These are phyloP conservation scores for Trypoxylon attenuatum DNA, from an alignment of 2,888 invertebrate genomes.

Conservation along the genomic window DNA sequence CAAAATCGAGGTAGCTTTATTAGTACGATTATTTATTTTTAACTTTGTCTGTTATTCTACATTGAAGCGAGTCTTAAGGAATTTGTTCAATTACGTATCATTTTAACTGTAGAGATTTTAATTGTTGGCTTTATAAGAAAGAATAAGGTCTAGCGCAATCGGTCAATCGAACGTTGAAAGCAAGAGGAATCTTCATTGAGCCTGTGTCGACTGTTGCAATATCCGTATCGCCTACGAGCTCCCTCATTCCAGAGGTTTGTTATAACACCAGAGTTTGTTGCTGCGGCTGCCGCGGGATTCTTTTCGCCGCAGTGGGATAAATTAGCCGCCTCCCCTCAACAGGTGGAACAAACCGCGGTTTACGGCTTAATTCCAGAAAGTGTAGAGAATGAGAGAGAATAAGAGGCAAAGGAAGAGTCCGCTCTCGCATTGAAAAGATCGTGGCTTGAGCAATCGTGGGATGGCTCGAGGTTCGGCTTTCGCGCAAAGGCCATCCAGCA, in stretches of 20 bases:
- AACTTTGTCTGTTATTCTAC: too few relatives aligned
- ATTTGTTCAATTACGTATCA: too few relatives aligned
- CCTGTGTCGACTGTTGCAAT: too few relatives aligned
- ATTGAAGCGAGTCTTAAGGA: too few relatives aligned
- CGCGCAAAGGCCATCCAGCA: conserved; percentile 40
- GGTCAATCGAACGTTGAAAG: too few relatives aligned
- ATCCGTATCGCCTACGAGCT: neutral
- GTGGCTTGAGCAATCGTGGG: conserved; percentile 30
- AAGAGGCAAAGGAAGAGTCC: conserved; percentile 3
- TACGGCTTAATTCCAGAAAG: conserved; percentile 47
- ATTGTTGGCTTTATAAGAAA: too few relatives aligned
- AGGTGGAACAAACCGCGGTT: conserved; percentile 35
- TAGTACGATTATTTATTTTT: too few relatives aligned
- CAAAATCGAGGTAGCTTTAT: too few relatives aligned
- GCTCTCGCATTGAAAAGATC: conserved; percentile 23
- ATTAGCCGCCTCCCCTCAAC: conserved; percentile 40
- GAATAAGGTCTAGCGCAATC: too few relatives aligned
- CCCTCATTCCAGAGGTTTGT: conserved; percentile 14
- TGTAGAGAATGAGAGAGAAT: conserved; percentile 21
- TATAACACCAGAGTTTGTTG: conserved; percentile 24
- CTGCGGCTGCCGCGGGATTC: conserved; percentile 25
- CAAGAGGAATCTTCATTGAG: too few relatives aligned
- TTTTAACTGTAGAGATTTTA: too few relatives aligned
- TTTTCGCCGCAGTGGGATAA: conserved; percentile 33
- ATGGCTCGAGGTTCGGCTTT: conserved; percentile 48